Conservation (phyloP, 2,888 invertebrate genomes). For the Celastrina argiolus region DNA sequence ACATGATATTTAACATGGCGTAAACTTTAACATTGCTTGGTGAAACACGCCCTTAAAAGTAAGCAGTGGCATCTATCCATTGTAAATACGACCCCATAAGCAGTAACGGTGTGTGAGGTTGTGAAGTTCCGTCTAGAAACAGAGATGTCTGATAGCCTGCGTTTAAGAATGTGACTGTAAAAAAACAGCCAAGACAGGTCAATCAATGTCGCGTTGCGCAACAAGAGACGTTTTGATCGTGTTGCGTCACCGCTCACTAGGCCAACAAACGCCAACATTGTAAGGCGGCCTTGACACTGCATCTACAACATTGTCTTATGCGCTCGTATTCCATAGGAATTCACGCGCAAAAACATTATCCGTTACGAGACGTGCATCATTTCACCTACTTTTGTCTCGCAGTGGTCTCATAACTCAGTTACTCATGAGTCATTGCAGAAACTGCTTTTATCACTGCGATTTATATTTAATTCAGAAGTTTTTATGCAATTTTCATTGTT, state of each 20-base stretch:
- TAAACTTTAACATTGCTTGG: no score
- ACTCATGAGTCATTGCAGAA: no score
- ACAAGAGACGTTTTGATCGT: constrained; percentile 29
- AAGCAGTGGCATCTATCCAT: no score
- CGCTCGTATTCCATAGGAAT: constrained; percentile 17
- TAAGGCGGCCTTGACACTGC: constrained; percentile 37
- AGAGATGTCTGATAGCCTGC: no score
- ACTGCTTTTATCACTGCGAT: background rate
- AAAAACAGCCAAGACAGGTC: background rate
- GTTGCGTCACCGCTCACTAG: constrained; percentile 28
- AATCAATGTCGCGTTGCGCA: constrained; percentile 20
- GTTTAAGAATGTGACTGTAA: background rate
- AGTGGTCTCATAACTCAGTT: background rate
- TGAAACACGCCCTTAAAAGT: no score
- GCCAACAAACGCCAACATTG: constrained; percentile 40
- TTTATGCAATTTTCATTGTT: background rate
- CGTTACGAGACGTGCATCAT: background rate
- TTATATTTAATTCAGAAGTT: background rate
- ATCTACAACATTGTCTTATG: constrained; percentile 26
- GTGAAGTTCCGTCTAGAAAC: no score
- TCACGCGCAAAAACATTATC: constrained; percentile 9
- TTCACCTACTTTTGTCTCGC: background rate
- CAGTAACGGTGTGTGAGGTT: no score
- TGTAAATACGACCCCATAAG: no score
- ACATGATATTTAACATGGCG: no score